Evolutionary conservation across 35 echinoderm and acorn worm genomes (phyloP).

Genomic region (Lytechinus pictus): DNA sequence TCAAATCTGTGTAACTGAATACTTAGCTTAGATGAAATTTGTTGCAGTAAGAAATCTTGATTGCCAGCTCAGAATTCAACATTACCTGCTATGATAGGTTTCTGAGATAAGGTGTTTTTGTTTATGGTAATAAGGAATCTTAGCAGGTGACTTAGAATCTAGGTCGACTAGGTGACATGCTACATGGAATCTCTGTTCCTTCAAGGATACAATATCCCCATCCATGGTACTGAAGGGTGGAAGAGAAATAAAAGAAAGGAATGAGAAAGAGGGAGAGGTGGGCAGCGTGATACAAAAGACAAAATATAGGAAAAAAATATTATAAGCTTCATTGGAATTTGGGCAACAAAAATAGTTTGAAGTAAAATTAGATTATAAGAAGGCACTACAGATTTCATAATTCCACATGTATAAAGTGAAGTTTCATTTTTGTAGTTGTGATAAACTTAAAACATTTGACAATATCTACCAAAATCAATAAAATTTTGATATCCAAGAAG

Average conservation of each 20-base stretch:
- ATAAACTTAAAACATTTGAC: too few species aligned
- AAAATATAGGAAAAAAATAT: too few species aligned
- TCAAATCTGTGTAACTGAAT: too few species aligned
- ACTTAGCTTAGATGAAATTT: not conserved
- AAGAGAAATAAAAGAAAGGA: not conserved
- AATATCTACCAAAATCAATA: too few species aligned
- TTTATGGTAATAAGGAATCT: slow-evolving; percentile 54
- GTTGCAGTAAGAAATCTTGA: slow-evolving; percentile 37
- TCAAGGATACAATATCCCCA: not conserved
- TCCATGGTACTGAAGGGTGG: not conserved
- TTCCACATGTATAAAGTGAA: too few species aligned
- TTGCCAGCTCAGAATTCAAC: not conserved
- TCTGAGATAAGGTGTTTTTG: not conserved
- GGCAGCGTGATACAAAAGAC: too few species aligned
- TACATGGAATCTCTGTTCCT: slow-evolving; percentile 17
- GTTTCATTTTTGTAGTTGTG: too few species aligned
- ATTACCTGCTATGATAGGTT: not conserved
- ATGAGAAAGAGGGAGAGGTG: not conserved
- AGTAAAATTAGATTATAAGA: too few species aligned
- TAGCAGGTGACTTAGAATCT: slow-evolving; percentile 39
- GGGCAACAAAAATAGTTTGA: too few species aligned
- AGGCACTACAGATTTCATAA: too few species aligned
- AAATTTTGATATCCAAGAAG: too few species aligned
- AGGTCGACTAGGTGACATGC: slow-evolving; percentile 44
- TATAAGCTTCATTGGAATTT: too few species aligned